A percentile compares a stretch with the other conserved stretches of the same genome.
These are phyloP conservation scores for Cotesia vestalis DNA, from an alignment of 1,140 invertebrate species.

Conservation along the genomic window DNA sequence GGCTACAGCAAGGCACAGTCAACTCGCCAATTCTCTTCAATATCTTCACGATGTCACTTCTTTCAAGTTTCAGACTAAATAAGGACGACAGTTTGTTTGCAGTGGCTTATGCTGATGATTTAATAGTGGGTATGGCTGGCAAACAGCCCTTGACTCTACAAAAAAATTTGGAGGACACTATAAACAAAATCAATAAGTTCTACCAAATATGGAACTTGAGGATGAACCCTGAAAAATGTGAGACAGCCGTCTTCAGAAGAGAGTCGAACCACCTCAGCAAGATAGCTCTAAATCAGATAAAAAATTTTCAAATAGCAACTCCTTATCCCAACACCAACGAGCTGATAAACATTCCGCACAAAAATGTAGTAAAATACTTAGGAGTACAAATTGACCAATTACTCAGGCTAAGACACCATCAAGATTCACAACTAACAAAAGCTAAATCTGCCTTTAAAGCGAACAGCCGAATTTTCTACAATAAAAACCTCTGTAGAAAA, in stretches of 20 bases:
- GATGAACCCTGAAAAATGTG: too few species aligned
- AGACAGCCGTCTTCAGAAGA: too few species aligned
- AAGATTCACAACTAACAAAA: constrained; percentile 17
- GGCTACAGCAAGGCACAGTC: constrained; percentile 41
- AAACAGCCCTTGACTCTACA: too few species aligned
- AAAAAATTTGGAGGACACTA: too few species aligned
- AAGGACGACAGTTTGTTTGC: too few species aligned
- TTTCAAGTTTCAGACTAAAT: too few species aligned
- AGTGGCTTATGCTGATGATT: too few species aligned
- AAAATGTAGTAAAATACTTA: constrained; percentile 18
- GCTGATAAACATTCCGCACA: background rate
- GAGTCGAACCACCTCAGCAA: background rate
- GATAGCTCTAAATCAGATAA: background rate
- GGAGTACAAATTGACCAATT: constrained; percentile 26
- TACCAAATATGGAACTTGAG: too few species aligned
- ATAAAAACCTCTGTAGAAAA: constrained; percentile 23
- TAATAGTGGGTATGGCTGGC: too few species aligned
- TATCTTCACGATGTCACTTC: constrained; percentile 29
- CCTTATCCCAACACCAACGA: background rate
- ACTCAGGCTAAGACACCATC: constrained; percentile 9
- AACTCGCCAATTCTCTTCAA: constrained; percentile 39
- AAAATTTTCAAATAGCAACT: constrained; percentile 20
- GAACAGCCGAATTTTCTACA: constrained; percentile 30
- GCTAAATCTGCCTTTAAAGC: background rate
- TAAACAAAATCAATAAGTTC: too few species aligned